These are phyloP conservation scores for Phengaris alcon DNA, from an alignment of 2,888 invertebrate species.

Conservation along the genomic window DNA sequence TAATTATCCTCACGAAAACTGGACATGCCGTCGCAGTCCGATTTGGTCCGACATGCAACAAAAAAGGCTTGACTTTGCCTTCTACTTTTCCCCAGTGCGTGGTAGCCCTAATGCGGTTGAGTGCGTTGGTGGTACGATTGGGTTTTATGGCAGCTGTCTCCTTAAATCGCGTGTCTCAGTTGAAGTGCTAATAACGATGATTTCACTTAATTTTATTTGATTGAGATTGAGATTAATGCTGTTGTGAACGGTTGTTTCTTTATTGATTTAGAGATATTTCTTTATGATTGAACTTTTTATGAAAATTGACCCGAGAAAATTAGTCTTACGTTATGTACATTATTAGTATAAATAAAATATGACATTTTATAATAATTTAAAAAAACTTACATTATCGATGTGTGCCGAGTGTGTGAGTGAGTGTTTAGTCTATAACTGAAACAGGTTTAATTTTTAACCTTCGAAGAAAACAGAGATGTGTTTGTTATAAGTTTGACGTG, in stretches of 20 bases:
- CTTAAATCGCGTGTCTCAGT: slow-evolving; percentile 12
- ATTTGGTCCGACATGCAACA: no score
- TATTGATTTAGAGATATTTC: slow-evolving; percentile 3
- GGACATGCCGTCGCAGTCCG: no score
- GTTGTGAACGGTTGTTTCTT: neutral
- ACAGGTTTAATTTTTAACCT: no score
- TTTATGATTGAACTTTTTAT: slow-evolving; percentile 1
- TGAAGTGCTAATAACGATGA: slow-evolving; percentile 6
- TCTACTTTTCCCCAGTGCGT: neutral
- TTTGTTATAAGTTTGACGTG: no score
- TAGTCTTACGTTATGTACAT: no score
- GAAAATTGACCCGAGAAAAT: neutral
- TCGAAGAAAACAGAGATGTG: no score
- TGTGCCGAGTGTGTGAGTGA: no score
- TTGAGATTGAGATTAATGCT: slow-evolving; percentile 13
- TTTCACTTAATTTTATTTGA: slow-evolving; percentile 19
- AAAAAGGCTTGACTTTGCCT: neutral
- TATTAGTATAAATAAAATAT: neutral
- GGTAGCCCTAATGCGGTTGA: neutral
- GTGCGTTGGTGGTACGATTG: slow-evolving; percentile 30
- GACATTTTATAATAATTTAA: neutral
- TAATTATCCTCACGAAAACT: no score
- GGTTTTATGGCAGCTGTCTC: slow-evolving; percentile 2
- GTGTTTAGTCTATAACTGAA: no score
- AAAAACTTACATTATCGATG: neutral